Evolutionary conservation across 1,140 invertebrate species (phyloP), one percentile per base, ranked within the genome.

Genomic region (Hylyphantes graminicola): DNA sequence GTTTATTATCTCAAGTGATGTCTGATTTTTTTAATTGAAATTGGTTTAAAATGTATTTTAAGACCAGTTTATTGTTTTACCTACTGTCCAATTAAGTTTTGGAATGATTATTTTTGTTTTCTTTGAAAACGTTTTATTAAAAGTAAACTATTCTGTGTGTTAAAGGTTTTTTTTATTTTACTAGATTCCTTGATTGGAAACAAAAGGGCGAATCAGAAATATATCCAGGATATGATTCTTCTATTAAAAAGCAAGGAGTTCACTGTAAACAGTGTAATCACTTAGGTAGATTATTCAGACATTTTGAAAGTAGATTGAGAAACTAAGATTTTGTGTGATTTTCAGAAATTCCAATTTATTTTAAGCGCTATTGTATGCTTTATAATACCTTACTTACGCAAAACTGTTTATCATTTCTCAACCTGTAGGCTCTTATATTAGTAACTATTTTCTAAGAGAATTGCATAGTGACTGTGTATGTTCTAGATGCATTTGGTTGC

Each of bases 101-200:
- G 35, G 35, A 35, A 35, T 35, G 35, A 35, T 35, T 35, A 35
- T 1, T 35, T 35, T 35, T 2, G 35, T 35, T 35, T 67, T 21
- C 15, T 67, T 48, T 7, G 0, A 19, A 17, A n/a, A 19, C 12
- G 21, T 67, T 15, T 17, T 21, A 19, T 19, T 35, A 67, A 67
- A 67, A 21, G 35, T 19, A 7, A 21, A 12, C n/a, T 19, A 3
- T 72, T 72, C 0, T 53, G 12, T 54, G 17, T 35, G 19, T 53
- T 9, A 10, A 13, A 3, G 4, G n/a, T 11, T 54, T 77, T 57
- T 55, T 3, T 68, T 67, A 19, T 59, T 51, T 13, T 50, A 7
- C 8, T 12, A 81, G 79, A 53, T 81, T 81, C 63, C 15, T 63
- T 48, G 79, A 81, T 19, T 81, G 79, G 68, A 81, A 81, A 54